Evolutionary conservation across 2,888 invertebrate genomes (phyloP).

Genomic region (Coleophora deauratella): DNA sequence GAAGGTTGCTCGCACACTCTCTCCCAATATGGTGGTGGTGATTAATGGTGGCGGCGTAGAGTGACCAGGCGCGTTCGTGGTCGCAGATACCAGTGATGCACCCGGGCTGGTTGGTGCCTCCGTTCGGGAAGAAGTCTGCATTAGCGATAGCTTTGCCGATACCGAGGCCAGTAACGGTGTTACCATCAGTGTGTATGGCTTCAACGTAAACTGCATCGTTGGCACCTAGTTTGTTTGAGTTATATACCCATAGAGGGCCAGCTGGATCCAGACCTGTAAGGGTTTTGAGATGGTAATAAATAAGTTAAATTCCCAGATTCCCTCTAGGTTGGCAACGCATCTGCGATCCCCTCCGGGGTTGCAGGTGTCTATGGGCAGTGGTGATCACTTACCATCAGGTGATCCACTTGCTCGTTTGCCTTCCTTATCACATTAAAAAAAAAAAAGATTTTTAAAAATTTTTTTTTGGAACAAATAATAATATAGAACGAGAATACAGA

Average conservation of each 20-base stretch:
- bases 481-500: no score
- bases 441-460: no score
- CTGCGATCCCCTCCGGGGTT: no score
- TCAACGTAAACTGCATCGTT: slow-evolving; percentile 38
- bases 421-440: no score
- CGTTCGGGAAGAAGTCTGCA: slow-evolving; percentile 71
- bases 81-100: slow-evolving; percentile 25
- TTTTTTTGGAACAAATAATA: no score
- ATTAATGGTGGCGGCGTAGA: slow-evolving; percentile 30
- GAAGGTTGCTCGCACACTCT: slow-evolving; percentile 19
- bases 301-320: no score
- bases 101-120: slow-evolving; percentile 40
- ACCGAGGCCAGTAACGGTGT: slow-evolving; percentile 44
- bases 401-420: no score
- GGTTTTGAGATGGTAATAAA: not conserved
- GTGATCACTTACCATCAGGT: no score
- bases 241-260: slow-evolving; percentile 26
- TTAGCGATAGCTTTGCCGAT: slow-evolving; percentile 53
- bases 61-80: slow-evolving; percentile 32
- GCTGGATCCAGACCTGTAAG: slow-evolving; percentile 32
- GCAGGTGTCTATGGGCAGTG: no score
- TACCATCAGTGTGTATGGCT: slow-evolving; percentile 44
- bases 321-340: no score
- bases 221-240: slow-evolving; percentile 15
- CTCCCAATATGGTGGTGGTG: slow-evolving; percentile 25